Evolutionary conservation across 2,888 invertebrate genomes (phyloP).

Genomic region (Mechanitis mazaeus): DNA sequence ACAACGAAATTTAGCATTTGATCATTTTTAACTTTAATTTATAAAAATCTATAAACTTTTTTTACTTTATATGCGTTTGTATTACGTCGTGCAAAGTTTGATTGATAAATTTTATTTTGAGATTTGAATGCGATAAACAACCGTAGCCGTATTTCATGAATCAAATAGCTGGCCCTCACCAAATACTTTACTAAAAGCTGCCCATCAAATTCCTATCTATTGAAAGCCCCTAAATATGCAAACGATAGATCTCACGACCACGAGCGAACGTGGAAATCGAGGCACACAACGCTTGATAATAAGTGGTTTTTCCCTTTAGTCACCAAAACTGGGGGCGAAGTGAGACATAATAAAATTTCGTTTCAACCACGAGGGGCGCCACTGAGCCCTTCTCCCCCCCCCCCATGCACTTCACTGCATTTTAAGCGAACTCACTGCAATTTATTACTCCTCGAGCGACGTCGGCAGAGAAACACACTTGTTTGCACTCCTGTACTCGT

Average conservation of each 20-base stretch:
- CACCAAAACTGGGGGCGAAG: conserved; percentile 47
- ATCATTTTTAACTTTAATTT: no score
- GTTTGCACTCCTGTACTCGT: conserved; percentile 69
- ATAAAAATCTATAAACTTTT: no score
- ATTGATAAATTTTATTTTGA: not conserved
- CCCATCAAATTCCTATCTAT: conserved; percentile 19
- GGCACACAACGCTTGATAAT: conserved; percentile 34
- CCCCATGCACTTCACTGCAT: conserved; percentile 32
- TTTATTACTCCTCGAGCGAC: conserved; percentile 57
- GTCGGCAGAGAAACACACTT: conserved; percentile 50
- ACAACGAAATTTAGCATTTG: not conserved
- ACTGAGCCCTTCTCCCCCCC: conserved; percentile 31
- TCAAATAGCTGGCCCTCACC: not conserved
- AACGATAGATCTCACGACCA: conserved; percentile 41
- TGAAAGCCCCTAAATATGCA: conserved; percentile 29
- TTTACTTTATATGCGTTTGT: no score
- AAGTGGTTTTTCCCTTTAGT: conserved; percentile 64
- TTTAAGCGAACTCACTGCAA: conserved; percentile 55
- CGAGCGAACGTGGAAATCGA: conserved; percentile 40
- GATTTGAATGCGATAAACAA: not conserved
- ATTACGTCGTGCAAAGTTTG: not conserved
- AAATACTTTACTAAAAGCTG: conserved; percentile 11
- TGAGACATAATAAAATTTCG: conserved; percentile 58
- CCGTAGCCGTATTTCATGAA: conserved; percentile 7
- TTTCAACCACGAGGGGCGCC: conserved; percentile 41